Percentiles rank a stretch among this genome's conserved stretches.
phyloP scores from a whole-genome alignment of 1,140 invertebrate genomes.

The Meloidogyne chitwoodi region DNA sequence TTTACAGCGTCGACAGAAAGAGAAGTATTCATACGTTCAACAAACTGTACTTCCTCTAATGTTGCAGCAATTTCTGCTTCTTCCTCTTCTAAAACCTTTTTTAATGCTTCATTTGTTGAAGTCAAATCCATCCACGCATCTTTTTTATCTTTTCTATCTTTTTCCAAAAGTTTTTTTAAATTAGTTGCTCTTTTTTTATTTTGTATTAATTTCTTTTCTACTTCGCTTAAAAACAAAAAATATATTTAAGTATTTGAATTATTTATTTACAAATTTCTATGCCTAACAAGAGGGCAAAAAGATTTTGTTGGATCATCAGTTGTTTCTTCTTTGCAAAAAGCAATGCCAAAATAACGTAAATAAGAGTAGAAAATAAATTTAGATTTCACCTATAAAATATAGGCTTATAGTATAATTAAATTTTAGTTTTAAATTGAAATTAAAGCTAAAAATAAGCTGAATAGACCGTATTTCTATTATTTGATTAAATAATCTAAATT shows the following conservation, averaged over 20 bases:
- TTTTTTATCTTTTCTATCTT: not conserved
- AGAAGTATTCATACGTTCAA: not conserved
- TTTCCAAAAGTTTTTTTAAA: not conserved
- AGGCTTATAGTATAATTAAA: no score
- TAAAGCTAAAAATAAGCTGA: no score
- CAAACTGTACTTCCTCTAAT: slow-evolving; percentile 5
- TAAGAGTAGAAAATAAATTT: not conserved
- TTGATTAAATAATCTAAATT: not conserved
- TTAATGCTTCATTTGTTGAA: not conserved
- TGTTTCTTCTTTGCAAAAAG: slow-evolving; percentile 13
- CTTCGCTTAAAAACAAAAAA: not conserved
- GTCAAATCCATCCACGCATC: not conserved
- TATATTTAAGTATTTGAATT: not conserved
- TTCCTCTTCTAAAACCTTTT: not conserved
- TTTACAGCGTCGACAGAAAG: slow-evolving; percentile 3
- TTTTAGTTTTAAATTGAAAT: no score
- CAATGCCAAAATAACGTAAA: not conserved
- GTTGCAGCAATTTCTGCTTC: not conserved
- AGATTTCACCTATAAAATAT: slow-evolving; percentile 3
- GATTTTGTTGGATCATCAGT: not conserved
- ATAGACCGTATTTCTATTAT: not conserved
- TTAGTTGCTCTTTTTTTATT: not conserved
- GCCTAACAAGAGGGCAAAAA: slow-evolving; percentile 17
- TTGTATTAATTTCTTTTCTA: not conserved
- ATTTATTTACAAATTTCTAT: not conserved